Evolutionary conservation across 2,888 invertebrate species (phyloP), one percentile per base, ranked within the genome.

Genomic region (Meteorus colon): DNA sequence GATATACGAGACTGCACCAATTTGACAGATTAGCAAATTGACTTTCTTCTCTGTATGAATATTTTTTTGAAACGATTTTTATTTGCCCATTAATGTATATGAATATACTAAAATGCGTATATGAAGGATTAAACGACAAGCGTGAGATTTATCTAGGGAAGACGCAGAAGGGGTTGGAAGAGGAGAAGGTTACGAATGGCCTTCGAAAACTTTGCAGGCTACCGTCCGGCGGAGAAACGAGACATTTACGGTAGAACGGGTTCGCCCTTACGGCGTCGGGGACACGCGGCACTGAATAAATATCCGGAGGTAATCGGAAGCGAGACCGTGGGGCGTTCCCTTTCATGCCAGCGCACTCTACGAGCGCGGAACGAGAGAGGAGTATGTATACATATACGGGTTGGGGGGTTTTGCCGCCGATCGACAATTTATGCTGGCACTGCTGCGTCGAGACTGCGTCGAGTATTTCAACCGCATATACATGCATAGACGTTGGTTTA

Each of bases 231-330:
- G 62, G n/a, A 51, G 73, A 51, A 66, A 31, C 55, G 74, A 74
- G 74, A 74, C 74, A 74, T 74, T 74, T 74, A 74, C 74, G 68
- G 74, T 51, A 74, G 74, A 74, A 60, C 51, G 51, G 45, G 31
- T 74, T 74, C 60, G 59, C 74, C 68, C 74, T 74, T 74, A 74
- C 68, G 55, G 68, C 74, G 60, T 68, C 60, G 67, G 66, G 68
- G 74, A 74, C 74, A 74, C 67, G 68, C 74, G 74, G 74, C 68
- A 74, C 74, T 74, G 74, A 74, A 74, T 74, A 74, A 74, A 74
- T 74, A 74, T 74, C 74, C 74, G 74, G 67, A 45, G 59, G 74
- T 74, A 74, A 74, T 74, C 68, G 74, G 68, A 74, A 74, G 74
- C 74, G 68, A 74, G 74, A 68, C 68, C 67, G 68, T 74, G 60